Base-by-base conservation (phyloP, 2,888 invertebrate genomes). In the Pachliopta kotzebuea region DNA sequence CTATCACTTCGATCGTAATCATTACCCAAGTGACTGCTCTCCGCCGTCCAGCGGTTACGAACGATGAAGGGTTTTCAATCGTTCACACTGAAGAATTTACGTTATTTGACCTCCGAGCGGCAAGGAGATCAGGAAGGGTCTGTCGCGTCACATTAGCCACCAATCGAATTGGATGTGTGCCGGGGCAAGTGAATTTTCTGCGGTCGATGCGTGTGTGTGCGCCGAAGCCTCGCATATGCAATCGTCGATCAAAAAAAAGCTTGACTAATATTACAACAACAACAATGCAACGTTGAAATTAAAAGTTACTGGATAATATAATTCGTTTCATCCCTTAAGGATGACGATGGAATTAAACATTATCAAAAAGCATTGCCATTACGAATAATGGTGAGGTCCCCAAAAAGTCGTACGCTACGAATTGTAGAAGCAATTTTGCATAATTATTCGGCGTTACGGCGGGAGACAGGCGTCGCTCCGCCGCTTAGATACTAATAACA, bases 341-440 rank as follows among this genome's bases (percentile, higher is more conserved):
- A 84, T 82, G 82, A 78, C 86, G 88, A 83, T 88, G 81, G 86
- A 87, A 88, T 84, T 85, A 74, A 74, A 82, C 85, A 86, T 89
- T 90, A 90, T 88, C 88, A 90, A 85, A 90, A 89, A 86, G 84
- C 85, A 86, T 83, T 83, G 78, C 89, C 89, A 89, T 90, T 88
- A 86, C 81, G 83, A 79, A 82, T 90, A 89, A 90, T 84, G 90
- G 88, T 86, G 81, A 88, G 89, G 88, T 74, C 81, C 83, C 81
- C 85, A 86, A 90, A 89, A 90, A 90, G 82, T 85, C 81, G 82
- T 86, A 87, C 86, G 78, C 80, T 84, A 82, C 80, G 85, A 90
- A 85, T 90, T 79, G 90, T 88, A 85, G 85, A 76, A 88, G 87
- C 89, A 87, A 90, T 90, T 91, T 90, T 87, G 89, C 90, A 91